A percentile compares a stretch with the other conserved stretches of the same genome.
Evolutionary conservation across 2,797 vertebrate species (phyloP).

Genomic region (Fistularia commersonii): DNA sequence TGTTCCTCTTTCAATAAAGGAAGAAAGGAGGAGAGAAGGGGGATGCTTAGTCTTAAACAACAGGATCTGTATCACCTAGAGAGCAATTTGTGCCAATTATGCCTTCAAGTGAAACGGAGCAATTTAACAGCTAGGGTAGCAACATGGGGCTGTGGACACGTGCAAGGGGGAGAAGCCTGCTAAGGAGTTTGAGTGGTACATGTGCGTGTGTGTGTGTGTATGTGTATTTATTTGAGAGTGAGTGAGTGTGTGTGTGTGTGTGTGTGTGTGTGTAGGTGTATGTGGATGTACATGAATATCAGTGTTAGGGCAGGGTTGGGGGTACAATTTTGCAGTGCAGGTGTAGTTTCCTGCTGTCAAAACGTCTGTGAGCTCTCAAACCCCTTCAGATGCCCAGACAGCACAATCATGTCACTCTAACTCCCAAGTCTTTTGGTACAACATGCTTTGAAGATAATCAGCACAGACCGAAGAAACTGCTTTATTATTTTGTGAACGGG

Average conservation of each 20-base stretch:
- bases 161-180: slow-evolving; percentile 73
- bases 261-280: slow-evolving; percentile 17
- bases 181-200: slow-evolving; percentile 53
- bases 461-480: background rate
- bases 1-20: slow-evolving; percentile 55
- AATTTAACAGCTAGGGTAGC: slow-evolving; percentile 82
- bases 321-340: slow-evolving; percentile 70
- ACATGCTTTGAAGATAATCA: too few species aligned
- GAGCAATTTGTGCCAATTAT: slow-evolving; percentile 84
- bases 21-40: slow-evolving; percentile 61
- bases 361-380: slow-evolving; percentile 64
- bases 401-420: slow-evolving; percentile 32
- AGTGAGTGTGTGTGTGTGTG: slow-evolving; percentile 17
- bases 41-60: slow-evolving; percentile 79
- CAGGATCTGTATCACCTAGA: slow-evolving; percentile 82
- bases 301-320: slow-evolving; percentile 40
- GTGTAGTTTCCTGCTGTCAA: slow-evolving; percentile 79
- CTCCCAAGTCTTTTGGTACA: background rate
- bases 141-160: slow-evolving; percentile 78
- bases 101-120: slow-evolving; percentile 79
- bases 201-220: slow-evolving; percentile 31
- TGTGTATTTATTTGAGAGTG: slow-evolving; percentile 35
- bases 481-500: slow-evolving; percentile 5
- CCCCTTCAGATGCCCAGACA: slow-evolving; percentile 48
- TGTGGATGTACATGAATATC: slow-evolving; percentile 23